These are phyloP conservation scores for Mya arenaria DNA, from an alignment of 1,140 invertebrate genomes.

Conservation along the genomic window DNA sequence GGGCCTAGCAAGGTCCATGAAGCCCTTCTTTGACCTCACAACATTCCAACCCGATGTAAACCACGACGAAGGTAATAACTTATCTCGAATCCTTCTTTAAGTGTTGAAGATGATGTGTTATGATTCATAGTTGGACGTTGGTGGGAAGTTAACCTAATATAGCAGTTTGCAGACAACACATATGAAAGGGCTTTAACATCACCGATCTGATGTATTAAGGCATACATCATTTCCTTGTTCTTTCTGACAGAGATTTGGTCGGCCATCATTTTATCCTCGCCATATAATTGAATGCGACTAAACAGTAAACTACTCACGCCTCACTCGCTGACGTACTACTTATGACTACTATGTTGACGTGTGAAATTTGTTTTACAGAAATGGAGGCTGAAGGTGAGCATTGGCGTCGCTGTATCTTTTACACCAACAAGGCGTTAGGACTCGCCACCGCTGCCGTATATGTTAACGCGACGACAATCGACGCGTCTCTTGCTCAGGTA, in stretches of 20 bases:
- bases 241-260: too few relatives aligned
- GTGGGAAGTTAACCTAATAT: too few relatives aligned
- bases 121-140: neutral
- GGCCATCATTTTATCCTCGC: too few relatives aligned
- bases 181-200: too few relatives aligned
- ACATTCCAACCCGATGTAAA: slow-evolving; percentile 51
- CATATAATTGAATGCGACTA: too few relatives aligned
- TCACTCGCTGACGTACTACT: too few relatives aligned
- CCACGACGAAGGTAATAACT: slow-evolving; percentile 35
- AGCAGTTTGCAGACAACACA: too few relatives aligned
- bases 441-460: slow-evolving; percentile 97
- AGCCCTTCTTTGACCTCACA: slow-evolving; percentile 38
- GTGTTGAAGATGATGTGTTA: neutral
- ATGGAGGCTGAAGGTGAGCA: slow-evolving; percentile 77
- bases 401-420: slow-evolving; percentile 96
- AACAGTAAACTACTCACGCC: too few relatives aligned
- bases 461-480: slow-evolving; percentile 91
- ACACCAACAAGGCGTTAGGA: slow-evolving; percentile 95
- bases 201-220: too few relatives aligned
- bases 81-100: neutral
- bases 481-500: slow-evolving; percentile 88
- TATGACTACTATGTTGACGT: too few relatives aligned
- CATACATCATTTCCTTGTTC: too few relatives aligned
- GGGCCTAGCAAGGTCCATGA: slow-evolving; percentile 33
- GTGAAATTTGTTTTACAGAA: slow-evolving; percentile 54